These are phyloP conservation scores for Tapirus terrestris DNA, from an alignment of 2,113 vertebrate genomes.

Conservation along the genomic window DNA sequence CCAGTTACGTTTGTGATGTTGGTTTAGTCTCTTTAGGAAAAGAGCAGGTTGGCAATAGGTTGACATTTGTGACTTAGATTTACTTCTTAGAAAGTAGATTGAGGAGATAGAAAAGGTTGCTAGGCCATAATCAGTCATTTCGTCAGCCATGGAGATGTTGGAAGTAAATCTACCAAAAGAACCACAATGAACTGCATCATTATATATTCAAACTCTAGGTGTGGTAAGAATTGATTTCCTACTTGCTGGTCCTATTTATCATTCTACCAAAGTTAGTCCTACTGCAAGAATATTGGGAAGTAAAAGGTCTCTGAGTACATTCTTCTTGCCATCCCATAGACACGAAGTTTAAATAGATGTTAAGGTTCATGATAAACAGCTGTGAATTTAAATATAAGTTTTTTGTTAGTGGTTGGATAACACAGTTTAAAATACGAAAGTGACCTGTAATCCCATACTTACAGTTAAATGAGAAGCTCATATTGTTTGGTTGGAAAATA, in stretches of 20 bases:
- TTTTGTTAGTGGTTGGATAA: background rate
- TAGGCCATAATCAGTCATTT: background rate
- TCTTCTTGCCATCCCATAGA: background rate
- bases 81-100: background rate
- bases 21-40: background rate
- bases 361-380: background rate
- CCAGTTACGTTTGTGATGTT: background rate
- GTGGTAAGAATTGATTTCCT: background rate
- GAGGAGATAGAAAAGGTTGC: background rate
- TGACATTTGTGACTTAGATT: background rate
- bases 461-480: slow-evolving; percentile 4
- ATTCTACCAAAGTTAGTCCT: slow-evolving; percentile 24
- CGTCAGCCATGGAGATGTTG: background rate
- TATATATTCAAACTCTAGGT: background rate
- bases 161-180: background rate
- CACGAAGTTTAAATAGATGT: slow-evolving; percentile 42
- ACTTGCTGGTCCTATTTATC: slow-evolving; percentile 28
- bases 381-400: background rate
- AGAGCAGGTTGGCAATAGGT: background rate
- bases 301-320: background rate
- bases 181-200: background rate
- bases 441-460: slow-evolving; percentile 24
- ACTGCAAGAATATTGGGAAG: background rate
- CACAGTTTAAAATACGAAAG: slow-evolving; percentile 22
- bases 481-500: slow-evolving; percentile 9